phyloP scores from a whole-genome alignment of 2,797 vertebrate species.

The Spatula versicolor region DNA sequence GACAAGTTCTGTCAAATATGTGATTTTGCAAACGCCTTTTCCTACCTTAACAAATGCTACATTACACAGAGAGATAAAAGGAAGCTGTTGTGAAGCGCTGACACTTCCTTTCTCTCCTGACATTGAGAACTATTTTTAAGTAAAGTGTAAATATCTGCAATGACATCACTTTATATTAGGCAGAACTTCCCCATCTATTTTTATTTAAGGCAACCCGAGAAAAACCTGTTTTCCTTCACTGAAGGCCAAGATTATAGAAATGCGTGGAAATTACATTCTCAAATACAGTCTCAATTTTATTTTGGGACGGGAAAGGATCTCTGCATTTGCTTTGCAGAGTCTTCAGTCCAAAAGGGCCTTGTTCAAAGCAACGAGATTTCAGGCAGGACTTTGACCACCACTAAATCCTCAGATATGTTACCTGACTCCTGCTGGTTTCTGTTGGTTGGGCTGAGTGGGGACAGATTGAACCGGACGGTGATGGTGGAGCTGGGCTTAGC shows the following conservation, averaged over 20 bases:
- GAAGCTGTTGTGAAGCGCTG: neutral
- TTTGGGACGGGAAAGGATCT: neutral
- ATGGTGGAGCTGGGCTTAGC: neutral
- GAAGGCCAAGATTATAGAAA: neutral
- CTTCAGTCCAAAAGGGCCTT: neutral
- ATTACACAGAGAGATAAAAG: neutral
- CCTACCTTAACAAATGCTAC: neutral
- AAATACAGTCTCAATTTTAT: neutral
- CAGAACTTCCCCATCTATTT: neutral
- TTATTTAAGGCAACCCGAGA: neutral
- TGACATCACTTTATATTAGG: neutral
- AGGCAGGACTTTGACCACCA: neutral
- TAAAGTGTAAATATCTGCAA: neutral
- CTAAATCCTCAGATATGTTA: neutral
- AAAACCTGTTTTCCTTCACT: neutral
- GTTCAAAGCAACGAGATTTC: neutral
- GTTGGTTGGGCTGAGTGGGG: neutral
- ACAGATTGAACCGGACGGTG: neutral
- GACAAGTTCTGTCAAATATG: neutral
- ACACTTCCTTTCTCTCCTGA: neutral
- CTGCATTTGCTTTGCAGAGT: neutral
- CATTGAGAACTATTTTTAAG: neutral
- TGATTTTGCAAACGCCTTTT: slow-evolving; percentile 15
- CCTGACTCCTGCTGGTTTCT: neutral
- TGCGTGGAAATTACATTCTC: neutral